Evolutionary conservation across 1,140 invertebrate species (phyloP).

Genomic region (Theocolax elegans): DNA sequence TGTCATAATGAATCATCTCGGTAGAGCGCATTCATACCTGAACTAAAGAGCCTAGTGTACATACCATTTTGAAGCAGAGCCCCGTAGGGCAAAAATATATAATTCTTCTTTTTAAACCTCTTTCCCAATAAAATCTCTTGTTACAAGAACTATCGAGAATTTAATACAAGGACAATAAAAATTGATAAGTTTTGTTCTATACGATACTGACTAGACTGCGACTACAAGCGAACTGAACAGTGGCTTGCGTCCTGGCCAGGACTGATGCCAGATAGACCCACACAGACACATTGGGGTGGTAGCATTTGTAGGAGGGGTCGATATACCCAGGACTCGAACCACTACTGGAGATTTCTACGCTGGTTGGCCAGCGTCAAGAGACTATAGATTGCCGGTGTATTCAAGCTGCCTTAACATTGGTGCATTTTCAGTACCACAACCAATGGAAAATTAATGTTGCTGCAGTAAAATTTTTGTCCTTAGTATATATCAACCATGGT

Average conservation of each 20-base stretch:
- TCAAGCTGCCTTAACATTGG: too few relatives aligned
- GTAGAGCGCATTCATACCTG: constrained; percentile 59
- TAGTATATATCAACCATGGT: too few relatives aligned
- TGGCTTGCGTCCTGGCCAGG: constrained; percentile 62
- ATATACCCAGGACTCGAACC: constrained; percentile 39
- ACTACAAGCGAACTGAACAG: constrained; percentile 55
- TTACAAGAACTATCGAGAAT: constrained; percentile 23
- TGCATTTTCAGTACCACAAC: too few relatives aligned
- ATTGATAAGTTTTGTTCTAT: constrained; percentile 24
- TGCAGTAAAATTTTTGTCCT: too few relatives aligned
- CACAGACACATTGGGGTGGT: constrained; percentile 31
- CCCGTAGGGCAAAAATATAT: constrained; percentile 24
- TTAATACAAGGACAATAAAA: constrained; percentile 23
- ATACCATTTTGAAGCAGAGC: constrained; percentile 57
- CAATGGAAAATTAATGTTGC: too few relatives aligned
- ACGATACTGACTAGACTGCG: constrained; percentile 22
- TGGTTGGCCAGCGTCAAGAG: constrained; percentile 8
- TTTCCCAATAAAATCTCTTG: constrained; percentile 21
- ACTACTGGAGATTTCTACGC: constrained; percentile 37
- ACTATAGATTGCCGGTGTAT: too few relatives aligned
- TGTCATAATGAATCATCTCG: constrained; percentile 65
- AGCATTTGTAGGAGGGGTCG: constrained; percentile 50
- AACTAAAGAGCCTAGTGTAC: constrained; percentile 47
- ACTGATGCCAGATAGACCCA: constrained; percentile 56
- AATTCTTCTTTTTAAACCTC: constrained; percentile 30